A percentile compares a stretch with the other conserved stretches of the same genome.
Conservation (phyloP, 2,888 invertebrate genomes). For the Agrilus cyanescens region DNA sequence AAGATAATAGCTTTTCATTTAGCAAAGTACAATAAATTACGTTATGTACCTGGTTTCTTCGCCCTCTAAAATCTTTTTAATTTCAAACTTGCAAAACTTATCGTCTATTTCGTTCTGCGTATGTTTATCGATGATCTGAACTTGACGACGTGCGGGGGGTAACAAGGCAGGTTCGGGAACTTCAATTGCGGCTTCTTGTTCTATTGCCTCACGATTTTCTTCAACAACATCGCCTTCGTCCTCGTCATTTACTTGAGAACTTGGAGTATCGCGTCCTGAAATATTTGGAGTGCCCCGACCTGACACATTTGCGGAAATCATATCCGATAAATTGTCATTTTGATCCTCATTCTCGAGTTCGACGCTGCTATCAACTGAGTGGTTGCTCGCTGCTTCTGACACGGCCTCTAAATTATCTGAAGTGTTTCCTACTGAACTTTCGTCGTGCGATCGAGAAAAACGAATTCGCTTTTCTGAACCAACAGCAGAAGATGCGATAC, state of each 20-base stretch:
- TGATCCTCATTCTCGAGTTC: slow-evolving; percentile 80
- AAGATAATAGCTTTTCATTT: neutral
- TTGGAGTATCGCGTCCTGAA: slow-evolving; percentile 91
- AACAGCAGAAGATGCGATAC: slow-evolving; percentile 19
- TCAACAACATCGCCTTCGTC: slow-evolving; percentile 28
- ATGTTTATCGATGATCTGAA: slow-evolving; percentile 47
- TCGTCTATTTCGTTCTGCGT: slow-evolving; percentile 93
- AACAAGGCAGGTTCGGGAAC: slow-evolving; percentile 26
- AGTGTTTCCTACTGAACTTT: slow-evolving; percentile 82
- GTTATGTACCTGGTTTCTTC: neutral
- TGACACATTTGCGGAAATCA: slow-evolving; percentile 91
- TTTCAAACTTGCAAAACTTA: slow-evolving; percentile 96
- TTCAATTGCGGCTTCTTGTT: slow-evolving; percentile 28
- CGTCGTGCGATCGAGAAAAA: slow-evolving; percentile 84
- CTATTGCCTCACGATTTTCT: too few species aligned
- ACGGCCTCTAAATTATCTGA: slow-evolving; percentile 92
- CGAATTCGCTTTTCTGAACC: slow-evolving; percentile 47
- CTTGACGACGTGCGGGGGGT: slow-evolving; percentile 30
- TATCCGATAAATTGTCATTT: slow-evolving; percentile 90
- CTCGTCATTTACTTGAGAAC: slow-evolving; percentile 72
- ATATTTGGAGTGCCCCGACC: slow-evolving; percentile 91
- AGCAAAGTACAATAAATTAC: too few species aligned
- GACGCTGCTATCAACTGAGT: slow-evolving; percentile 83
- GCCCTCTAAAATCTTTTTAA: slow-evolving; percentile 59
- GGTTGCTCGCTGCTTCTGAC: slow-evolving; percentile 91